phyloP scores from a whole-genome alignment of 2,888 invertebrate genomes.

The Corythucha ciliata region DNA sequence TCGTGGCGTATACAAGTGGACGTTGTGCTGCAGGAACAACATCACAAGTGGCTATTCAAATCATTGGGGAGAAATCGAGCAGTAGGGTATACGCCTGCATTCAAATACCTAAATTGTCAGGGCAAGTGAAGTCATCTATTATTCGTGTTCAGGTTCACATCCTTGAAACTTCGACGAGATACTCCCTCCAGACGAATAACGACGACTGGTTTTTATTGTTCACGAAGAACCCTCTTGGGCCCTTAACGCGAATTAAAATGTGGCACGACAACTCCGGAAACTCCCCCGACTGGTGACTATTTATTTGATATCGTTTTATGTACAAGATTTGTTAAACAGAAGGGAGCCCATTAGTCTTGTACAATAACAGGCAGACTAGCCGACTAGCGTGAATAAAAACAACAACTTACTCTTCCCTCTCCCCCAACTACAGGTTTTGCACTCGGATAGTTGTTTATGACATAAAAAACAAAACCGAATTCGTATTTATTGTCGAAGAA shows the following conservation, averaged over 20 bases:
- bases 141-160: conserved; percentile 3
- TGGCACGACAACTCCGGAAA: conserved; percentile 3
- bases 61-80: neutral
- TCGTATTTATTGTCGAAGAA: neutral
- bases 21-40: conserved; percentile 2
- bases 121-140: neutral
- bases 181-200: neutral
- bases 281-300: conserved; percentile 1
- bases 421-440: conserved; percentile 9
- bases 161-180: neutral
- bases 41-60: neutral
- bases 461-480: neutral
- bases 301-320: neutral
- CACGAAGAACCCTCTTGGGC: neutral
- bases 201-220: conserved; percentile 9
- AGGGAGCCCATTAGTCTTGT: too few relatives aligned
- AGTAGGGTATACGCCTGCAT: conserved; percentile 1
- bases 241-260: neutral
- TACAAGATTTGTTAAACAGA: too few relatives aligned
- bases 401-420: too few relatives aligned
- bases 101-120: neutral
- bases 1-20: neutral
- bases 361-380: too few relatives aligned
- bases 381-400: too few relatives aligned
- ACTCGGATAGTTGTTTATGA: neutral